A percentile compares a stretch with the other conserved stretches of the same genome.
phyloP scores from a whole-genome alignment of 2,797 vertebrate genomes.

The Salarias fasciatus region DNA sequence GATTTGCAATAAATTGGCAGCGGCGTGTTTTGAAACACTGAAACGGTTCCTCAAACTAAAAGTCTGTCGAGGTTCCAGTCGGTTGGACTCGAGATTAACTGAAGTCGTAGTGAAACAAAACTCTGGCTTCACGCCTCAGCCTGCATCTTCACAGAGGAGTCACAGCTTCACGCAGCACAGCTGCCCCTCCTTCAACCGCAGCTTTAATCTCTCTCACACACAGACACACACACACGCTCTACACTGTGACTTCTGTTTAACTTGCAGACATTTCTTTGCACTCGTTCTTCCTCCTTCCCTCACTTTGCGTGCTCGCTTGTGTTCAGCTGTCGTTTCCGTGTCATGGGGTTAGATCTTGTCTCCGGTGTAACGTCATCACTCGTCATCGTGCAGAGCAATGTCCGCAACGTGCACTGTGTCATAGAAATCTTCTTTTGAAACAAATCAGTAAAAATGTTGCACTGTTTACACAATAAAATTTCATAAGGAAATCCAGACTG shows the following conservation, averaged over 20 bases:
- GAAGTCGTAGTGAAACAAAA: background rate
- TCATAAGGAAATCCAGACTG: slow-evolving; percentile 11
- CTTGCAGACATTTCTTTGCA: slow-evolving; percentile 38
- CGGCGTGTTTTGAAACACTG: too few species aligned
- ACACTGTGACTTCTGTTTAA: background rate
- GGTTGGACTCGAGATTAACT: slow-evolving; percentile 3
- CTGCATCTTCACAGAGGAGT: slow-evolving; percentile 17
- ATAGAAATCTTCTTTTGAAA: slow-evolving; percentile 52
- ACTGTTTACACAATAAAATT: slow-evolving; percentile 74
- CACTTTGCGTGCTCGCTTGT: background rate
- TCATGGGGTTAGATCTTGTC: slow-evolving; percentile 10
- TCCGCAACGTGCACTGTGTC: slow-evolving; percentile 56
- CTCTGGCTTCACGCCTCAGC: slow-evolving; percentile 21
- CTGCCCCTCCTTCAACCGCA: too few species aligned
- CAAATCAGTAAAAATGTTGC: slow-evolving; percentile 80
- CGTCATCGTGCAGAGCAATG: slow-evolving; percentile 47
- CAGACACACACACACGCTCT: slow-evolving; percentile 3
- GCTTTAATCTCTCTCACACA: slow-evolving; percentile 52
- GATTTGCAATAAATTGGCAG: too few species aligned
- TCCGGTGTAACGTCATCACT: slow-evolving; percentile 17
- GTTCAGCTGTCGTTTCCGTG: slow-evolving; percentile 16
- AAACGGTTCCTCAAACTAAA: too few species aligned
- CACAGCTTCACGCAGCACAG: background rate
- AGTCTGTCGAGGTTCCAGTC: background rate
- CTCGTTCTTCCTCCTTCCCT: background rate